These are phyloP conservation scores for Tadarida brasiliensis DNA, from an alignment of 2,797 vertebrate species.

Conservation along the genomic window DNA sequence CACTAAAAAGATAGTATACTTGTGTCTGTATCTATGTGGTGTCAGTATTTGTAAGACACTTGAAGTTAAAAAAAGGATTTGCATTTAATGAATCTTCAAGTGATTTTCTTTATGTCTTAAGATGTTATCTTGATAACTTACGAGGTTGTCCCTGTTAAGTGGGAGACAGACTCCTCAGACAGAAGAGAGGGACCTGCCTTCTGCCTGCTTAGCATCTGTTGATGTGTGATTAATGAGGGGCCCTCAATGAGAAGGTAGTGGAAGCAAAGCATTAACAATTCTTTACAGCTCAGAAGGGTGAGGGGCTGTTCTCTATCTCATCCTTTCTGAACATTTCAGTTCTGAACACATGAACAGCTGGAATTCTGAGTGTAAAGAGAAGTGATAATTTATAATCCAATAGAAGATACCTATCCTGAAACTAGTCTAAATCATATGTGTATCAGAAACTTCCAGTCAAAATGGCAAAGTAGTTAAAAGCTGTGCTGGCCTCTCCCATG, in stretches of 20 bases:
- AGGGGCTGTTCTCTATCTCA: not conserved
- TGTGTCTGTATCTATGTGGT: not conserved
- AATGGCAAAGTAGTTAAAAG: not conserved
- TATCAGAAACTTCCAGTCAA: not conserved
- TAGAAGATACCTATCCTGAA: not conserved
- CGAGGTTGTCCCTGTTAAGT: not conserved
- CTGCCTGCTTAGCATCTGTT: not conserved
- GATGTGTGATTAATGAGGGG: no score
- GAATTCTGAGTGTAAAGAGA: not conserved
- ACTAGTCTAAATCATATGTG: not conserved
- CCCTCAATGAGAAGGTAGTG: not conserved
- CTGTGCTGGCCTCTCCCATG: not conserved
- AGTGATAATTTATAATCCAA: not conserved
- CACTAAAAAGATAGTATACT: not conserved
- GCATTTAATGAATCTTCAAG: not conserved
- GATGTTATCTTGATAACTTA: not conserved
- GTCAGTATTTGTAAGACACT: slow-evolving; percentile 35
- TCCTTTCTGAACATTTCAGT: not conserved
- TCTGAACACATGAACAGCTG: not conserved
- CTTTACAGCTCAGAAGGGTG: not conserved
- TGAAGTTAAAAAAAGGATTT: not conserved
- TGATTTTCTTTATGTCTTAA: slow-evolving; percentile 13
- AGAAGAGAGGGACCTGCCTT: not conserved
- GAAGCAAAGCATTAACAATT: not conserved
- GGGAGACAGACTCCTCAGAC: not conserved